These are phyloP conservation scores for Phrixothrix hirtus DNA, from an alignment of 2,888 invertebrate genomes.

Conservation along the genomic window DNA sequence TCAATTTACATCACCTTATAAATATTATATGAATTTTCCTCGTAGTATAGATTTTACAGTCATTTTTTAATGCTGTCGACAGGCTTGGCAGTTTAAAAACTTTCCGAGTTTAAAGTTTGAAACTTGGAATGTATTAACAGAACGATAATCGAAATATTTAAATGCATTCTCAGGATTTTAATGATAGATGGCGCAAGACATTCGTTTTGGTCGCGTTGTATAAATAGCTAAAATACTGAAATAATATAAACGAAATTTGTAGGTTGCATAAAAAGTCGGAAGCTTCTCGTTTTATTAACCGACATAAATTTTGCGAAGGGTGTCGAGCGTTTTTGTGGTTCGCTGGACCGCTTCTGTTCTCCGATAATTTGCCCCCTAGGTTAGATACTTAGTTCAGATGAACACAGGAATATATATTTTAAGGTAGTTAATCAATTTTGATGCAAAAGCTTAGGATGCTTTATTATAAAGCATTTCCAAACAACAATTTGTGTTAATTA, in stretches of 20 bases:
- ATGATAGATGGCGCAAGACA: not conserved
- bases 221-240: slow-evolving; percentile 15
- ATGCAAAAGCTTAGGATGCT: no score
- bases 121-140: not conserved
- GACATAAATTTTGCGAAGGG: slow-evolving; percentile 29
- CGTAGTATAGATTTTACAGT: slow-evolving; percentile 6
- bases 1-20: slow-evolving; percentile 22
- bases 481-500: no score
- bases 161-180: no score
- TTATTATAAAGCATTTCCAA: no score
- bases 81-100: not conserved
- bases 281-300: slow-evolving; percentile 25
- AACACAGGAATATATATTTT: slow-evolving; percentile 6
- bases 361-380: slow-evolving; percentile 17
- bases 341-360: slow-evolving; percentile 11
- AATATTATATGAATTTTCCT: slow-evolving; percentile 21
- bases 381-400: slow-evolving; percentile 24
- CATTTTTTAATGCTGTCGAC: slow-evolving; percentile 7
- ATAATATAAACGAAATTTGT: slow-evolving; percentile 14
- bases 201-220: not conserved
- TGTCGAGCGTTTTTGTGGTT: slow-evolving; percentile 26
- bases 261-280: slow-evolving; percentile 21
- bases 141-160: no score
- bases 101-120: not conserved
- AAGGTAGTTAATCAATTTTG: not conserved